Base-by-base conservation (phyloP, 1,140 invertebrate species). In the Brachionus calyciflorus region DNA sequence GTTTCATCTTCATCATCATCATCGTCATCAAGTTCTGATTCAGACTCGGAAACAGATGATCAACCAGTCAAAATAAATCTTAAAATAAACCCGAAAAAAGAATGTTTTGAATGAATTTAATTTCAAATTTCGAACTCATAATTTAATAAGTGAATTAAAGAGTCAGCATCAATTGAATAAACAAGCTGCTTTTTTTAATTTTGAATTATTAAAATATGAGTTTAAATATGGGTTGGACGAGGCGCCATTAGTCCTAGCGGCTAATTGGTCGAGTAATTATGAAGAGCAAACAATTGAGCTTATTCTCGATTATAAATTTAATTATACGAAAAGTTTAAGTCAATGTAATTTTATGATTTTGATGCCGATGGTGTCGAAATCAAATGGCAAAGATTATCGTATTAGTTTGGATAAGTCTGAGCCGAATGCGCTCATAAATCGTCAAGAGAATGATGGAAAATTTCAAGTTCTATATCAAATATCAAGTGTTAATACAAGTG, bases 1-100 rank as follows among this genome's bases (percentile, higher is more conserved):
- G n/a, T n/a, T n/a, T n/a, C n/a, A n/a, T n/a, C n/a, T n/a, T n/a
- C n/a, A n/a, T n/a, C n/a, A n/a, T n/a, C n/a, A n/a, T 40, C 30
- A 2, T 51, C 69, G 4, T 12, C 12, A 3, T 28, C 24, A 10
- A 37, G 46, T 14, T 49, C 46, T 12, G 69, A 51, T 12, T 53
- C 69, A 24, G 69, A 73, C 7, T 73, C 69, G 37, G 69, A 73
- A 26, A 40, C 46, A 12, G 69, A 41, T 46, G 51, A 55, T 10
- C 30, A 41, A 37, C 69, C 69, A n/a, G 51, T 73, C 30, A 73
- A 73, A 51, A 46, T 73, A n/a, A 73, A 51, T 44, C 46, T 73
- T 3, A 73, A 73, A 73, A 73, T 73, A 37, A 49, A 55, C 6
- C 69, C 69, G 1, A 73, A 73, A 73, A n/a, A 40, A n/a, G 69